These are phyloP conservation scores for Macrophya alboannulata DNA, from an alignment of 2,888 invertebrate genomes.

Conservation along the genomic window DNA sequence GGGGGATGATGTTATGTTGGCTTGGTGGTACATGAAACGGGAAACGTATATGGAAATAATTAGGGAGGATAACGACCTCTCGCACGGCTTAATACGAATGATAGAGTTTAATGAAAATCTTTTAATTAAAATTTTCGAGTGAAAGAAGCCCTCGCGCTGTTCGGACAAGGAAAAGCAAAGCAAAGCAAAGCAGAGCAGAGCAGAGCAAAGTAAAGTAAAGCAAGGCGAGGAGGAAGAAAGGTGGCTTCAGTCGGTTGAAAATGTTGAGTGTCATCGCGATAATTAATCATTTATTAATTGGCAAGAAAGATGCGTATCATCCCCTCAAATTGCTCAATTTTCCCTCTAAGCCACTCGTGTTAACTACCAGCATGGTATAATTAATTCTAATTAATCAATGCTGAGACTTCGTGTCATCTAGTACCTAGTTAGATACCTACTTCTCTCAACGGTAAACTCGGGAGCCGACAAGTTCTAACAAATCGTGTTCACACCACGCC, in stretches of 20 bases:
- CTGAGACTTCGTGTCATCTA: slow-evolving; percentile 55
- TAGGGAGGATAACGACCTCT: slow-evolving; percentile 46
- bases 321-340: slow-evolving; percentile 71
- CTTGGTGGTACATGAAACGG: slow-evolving; percentile 9
- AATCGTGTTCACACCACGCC: background rate
- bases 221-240: slow-evolving; percentile 43
- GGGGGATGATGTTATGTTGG: background rate
- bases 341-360: slow-evolving; percentile 59
- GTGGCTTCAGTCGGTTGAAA: slow-evolving; percentile 45
- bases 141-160: slow-evolving; percentile 33
- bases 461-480: slow-evolving; percentile 33
- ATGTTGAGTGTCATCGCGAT: slow-evolving; percentile 72
- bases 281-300: slow-evolving; percentile 78
- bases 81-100: slow-evolving; percentile 40
- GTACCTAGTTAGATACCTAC: slow-evolving; percentile 42
- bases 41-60: slow-evolving; percentile 38
- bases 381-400: slow-evolving; percentile 77
- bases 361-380: slow-evolving; percentile 61
- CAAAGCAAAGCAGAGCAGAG: background rate
- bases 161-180: background rate
- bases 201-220: background rate
- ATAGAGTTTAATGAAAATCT: slow-evolving; percentile 54
- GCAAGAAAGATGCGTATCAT: slow-evolving; percentile 75
- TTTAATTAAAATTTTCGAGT: slow-evolving; percentile 54
- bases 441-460: slow-evolving; percentile 27